Conservation (phyloP, 2,888 invertebrate genomes). For the Luperina nickerlii region DNA sequence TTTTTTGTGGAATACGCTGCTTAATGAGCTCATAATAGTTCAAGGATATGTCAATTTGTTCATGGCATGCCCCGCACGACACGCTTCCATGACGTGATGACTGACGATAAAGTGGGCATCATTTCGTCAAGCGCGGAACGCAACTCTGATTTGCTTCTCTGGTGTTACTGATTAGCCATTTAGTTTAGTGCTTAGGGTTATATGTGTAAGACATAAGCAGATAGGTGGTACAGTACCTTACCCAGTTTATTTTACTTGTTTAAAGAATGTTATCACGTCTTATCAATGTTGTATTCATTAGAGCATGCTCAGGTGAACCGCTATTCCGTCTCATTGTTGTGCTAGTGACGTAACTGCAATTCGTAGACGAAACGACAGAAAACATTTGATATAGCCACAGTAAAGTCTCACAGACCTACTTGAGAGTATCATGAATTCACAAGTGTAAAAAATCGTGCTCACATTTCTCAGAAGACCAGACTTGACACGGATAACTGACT, state of each 20-base stretch:
- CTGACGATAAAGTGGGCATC: conserved; percentile 34
- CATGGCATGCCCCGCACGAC: conserved; percentile 17
- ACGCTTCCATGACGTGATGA: conserved; percentile 41
- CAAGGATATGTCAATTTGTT: conserved; percentile 53
- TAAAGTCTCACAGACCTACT: conserved; percentile 25
- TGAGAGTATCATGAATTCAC: conserved; percentile 9
- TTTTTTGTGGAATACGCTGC: conserved; percentile 20
- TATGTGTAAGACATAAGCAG: conserved; percentile 1
- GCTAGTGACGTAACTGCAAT: conserved; percentile 21
- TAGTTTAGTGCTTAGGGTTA: background rate
- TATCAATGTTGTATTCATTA: conserved; percentile 19
- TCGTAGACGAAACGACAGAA: conserved; percentile 7
- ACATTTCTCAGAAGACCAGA: conserved; percentile 8
- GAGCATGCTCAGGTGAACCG: conserved; percentile 24
- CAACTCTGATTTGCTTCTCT: conserved; percentile 30
- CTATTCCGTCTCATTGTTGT: conserved; percentile 13
- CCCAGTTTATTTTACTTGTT: conserved; percentile 4
- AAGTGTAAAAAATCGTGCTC: conserved; percentile 14
- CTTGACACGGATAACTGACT: conserved; percentile 21
- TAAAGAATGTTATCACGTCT: conserved; percentile 28
- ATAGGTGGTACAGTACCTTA: background rate
- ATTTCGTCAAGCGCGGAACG: conserved; percentile 39
- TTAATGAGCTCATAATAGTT: conserved; percentile 13
- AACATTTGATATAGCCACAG: conserved; percentile 14
- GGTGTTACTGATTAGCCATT: conserved; percentile 17